Base-by-base conservation (phyloP, 2,797 vertebrate genomes). In the Sebastes diaconus region DNA sequence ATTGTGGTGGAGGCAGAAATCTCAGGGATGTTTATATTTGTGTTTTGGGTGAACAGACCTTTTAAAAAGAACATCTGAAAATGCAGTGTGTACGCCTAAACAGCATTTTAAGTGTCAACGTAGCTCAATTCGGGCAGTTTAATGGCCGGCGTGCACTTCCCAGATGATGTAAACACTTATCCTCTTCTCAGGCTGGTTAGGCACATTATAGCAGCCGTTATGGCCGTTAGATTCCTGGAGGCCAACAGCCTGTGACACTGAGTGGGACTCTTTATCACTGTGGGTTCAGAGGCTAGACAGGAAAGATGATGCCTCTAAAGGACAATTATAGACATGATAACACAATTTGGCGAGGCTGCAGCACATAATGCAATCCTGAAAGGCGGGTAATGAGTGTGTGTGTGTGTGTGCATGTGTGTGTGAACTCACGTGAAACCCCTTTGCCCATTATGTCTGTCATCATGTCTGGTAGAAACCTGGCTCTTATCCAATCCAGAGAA, bases 361-460 rank as follows among this genome's bases (percentile, higher is more conserved):
- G 60, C 65, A 39, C 58, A 34, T 25, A 46, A 29, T 20, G 57
- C 42, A 30, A 11, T 29, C 52, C 39, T 59, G 68, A 16, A 46
- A 46, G 39, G 39, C 39, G 14, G 39, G 8, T 30, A 50, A 50
- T 64, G 42, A 50, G 57, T 9, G 52, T n/a, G 73, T 13, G 72
- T 13, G 1, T 69, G 63, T 68, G 58, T 16, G 24, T 39, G 25
- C 12, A 8, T 22, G 67, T 25, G 1, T 55, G 39, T 54, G 60
- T 18, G 58, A 68, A 46, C 61, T 81, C 79, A 74, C 29, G 27
- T 66, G 68, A 86, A 80, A 75, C 42, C 68, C 46, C 68, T 81
- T 58, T 24, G 22, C 64, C 78, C 80, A 83, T 87, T 86, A 83
- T 63, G 68, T 85, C 82, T 88, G 85, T 92, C 90, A 85, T 81